Percentiles rank a stretch among this genome's conserved stretches.
phyloP scores from a whole-genome alignment of 2,888 invertebrate species.

The Metellina segmentata region DNA sequence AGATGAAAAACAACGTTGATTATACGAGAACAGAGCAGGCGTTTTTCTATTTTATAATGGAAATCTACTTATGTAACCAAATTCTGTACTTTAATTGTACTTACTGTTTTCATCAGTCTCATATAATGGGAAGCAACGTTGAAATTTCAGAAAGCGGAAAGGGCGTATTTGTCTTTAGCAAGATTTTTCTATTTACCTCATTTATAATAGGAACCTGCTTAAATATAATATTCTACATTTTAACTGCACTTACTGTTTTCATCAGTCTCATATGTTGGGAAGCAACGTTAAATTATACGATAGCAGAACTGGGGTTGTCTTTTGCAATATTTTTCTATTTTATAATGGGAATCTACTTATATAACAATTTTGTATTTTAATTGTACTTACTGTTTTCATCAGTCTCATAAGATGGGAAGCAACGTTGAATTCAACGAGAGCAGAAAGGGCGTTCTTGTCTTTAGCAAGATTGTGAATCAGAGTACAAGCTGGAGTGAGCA shows the following conservation, averaged over 20 bases:
- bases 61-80: no score
- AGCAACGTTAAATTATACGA: slow-evolving; percentile 66
- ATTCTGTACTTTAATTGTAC: no score
- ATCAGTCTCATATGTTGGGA: slow-evolving; percentile 54
- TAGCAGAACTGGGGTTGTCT: slow-evolving; percentile 55
- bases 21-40: slow-evolving; percentile 64
- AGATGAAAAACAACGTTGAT: slow-evolving; percentile 65
- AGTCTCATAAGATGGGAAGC: slow-evolving; percentile 61
- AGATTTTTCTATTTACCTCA: no score
- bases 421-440: slow-evolving; percentile 67
- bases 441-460: slow-evolving; percentile 65
- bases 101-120: slow-evolving; percentile 66
- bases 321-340: slow-evolving; percentile 37
- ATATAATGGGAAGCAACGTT: slow-evolving; percentile 61
- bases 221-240: no score
- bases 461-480: slow-evolving; percentile 68
- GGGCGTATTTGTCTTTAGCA: slow-evolving; percentile 58
- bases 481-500: slow-evolving; percentile 61
- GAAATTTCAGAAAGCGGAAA: slow-evolving; percentile 62
- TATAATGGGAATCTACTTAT: no score
- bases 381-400: slow-evolving; percentile 67
- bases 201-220: no score
- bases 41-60: no score
- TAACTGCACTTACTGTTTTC: slow-evolving; percentile 56
- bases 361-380: no score